phyloP scores from a whole-genome alignment of 1,140 invertebrate genomes.

The Andricus grossulariae region DNA sequence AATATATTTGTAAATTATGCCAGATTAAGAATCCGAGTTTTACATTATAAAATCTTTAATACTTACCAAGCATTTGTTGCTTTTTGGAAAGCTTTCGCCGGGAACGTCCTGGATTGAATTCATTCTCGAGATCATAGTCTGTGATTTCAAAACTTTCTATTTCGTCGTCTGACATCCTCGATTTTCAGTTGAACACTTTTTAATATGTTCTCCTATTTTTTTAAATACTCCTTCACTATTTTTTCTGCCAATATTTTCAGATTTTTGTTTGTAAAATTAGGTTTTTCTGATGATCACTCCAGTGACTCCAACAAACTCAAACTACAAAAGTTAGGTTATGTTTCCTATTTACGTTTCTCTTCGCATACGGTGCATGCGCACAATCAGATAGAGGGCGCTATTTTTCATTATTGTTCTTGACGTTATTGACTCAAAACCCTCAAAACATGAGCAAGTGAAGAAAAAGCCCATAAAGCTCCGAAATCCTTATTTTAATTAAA shows the following conservation, averaged over 20 bases:
- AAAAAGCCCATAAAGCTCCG: too few relatives aligned
- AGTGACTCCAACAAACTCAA: not conserved
- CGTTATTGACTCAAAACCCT: too few relatives aligned
- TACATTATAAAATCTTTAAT: slow-evolving; percentile 37
- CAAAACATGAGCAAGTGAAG: too few relatives aligned
- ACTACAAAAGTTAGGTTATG: slow-evolving; percentile 7
- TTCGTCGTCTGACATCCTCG: slow-evolving; percentile 88
- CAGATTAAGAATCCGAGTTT: not conserved
- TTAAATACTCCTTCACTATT: not conserved
- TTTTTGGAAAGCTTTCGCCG: slow-evolving; percentile 86
- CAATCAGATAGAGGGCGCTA: too few relatives aligned
- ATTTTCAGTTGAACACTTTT: not conserved
- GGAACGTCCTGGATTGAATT: slow-evolving; percentile 89
- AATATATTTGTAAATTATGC: not conserved
- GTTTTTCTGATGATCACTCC: too few relatives aligned
- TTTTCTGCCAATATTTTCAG: not conserved
- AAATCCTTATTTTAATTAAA: too few relatives aligned
- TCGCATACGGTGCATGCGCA: too few relatives aligned
- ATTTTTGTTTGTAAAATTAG: too few relatives aligned
- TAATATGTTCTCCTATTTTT: not conserved
- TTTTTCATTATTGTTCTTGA: too few relatives aligned
- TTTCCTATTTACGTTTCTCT: slow-evolving; percentile 8
- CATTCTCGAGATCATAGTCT: slow-evolving; percentile 94
- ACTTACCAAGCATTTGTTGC: slow-evolving; percentile 93
- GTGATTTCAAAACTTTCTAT: slow-evolving; percentile 95